Percentiles rank a stretch among this genome's conserved stretches.
phyloP scores from a whole-genome alignment of 2,113 vertebrate genomes.

The Amia ocellicauda region DNA sequence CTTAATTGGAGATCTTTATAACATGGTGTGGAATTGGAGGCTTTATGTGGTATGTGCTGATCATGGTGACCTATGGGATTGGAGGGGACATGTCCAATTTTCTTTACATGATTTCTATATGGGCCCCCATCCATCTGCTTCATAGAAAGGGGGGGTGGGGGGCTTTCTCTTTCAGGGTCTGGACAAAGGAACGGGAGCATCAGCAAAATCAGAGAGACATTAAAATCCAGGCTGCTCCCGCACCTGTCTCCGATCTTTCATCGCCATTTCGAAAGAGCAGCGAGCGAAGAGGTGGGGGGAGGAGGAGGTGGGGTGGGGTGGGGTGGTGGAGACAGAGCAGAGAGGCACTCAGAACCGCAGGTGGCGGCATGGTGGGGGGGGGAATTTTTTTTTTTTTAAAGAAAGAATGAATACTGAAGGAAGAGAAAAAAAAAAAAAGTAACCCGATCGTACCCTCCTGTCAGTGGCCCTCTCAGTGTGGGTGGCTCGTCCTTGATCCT shows the following conservation, averaged over 20 bases:
- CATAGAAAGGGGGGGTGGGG: neutral
- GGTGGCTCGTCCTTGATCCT: conserved; percentile 20
- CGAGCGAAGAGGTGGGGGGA: conserved; percentile 3
- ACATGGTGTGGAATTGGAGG: too few species aligned
- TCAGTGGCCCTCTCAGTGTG: conserved; percentile 7
- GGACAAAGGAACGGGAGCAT: conserved; percentile 22
- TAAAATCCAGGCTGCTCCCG: conserved; percentile 25
- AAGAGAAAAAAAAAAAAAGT: neutral
- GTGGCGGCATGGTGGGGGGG: conserved; percentile 27
- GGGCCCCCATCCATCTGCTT: conserved; percentile 2
- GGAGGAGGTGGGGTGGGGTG: neutral
- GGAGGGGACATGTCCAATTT: too few species aligned
- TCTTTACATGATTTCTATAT: conserved; percentile 8
- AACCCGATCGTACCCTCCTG: neutral
- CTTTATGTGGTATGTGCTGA: too few species aligned
- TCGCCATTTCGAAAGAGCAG: conserved; percentile 16
- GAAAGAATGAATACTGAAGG: too few species aligned
- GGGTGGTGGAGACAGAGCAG: conserved; percentile 16
- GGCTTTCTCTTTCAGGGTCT: neutral
- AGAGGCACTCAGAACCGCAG: conserved; percentile 21
- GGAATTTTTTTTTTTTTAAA: too few species aligned
- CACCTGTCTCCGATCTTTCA: conserved; percentile 48
- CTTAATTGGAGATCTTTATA: too few species aligned
- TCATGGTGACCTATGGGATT: too few species aligned
- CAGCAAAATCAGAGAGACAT: conserved; percentile 26